phyloP scores from a whole-genome alignment of 64 coral and sea anemone species.

The Pocillopora verrucosa region DNA sequence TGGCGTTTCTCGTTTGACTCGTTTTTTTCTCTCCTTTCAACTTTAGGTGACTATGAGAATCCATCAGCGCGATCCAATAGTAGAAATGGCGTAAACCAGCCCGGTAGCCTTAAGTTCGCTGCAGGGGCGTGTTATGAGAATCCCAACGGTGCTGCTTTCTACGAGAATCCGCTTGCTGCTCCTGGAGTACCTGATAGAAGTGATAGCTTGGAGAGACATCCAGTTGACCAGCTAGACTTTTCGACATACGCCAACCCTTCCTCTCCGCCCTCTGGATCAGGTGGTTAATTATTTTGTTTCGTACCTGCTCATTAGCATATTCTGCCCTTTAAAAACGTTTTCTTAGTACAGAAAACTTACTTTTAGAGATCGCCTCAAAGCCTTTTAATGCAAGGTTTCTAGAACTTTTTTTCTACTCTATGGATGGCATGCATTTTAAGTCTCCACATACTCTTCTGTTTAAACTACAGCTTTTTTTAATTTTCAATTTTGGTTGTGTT shows the following conservation, averaged over 20 bases:
- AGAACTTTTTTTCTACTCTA: too few species aligned
- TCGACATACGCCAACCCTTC: constrained; percentile 8
- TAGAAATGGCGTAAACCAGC: constrained; percentile 5
- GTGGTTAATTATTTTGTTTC: neutral
- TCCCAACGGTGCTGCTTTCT: constrained; percentile 27
- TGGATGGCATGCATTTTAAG: too few species aligned
- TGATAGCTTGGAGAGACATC: constrained; percentile 41
- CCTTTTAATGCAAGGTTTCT: too few species aligned
- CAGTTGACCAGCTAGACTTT: neutral
- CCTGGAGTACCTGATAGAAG: constrained; percentile 17
- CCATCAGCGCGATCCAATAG: neutral
- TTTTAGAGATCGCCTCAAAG: too few species aligned
- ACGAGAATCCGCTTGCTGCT: constrained; percentile 41
- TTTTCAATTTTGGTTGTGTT: too few species aligned
- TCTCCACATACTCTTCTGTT: too few species aligned
- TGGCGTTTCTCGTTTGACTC: too few species aligned
- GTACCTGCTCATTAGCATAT: too few species aligned
- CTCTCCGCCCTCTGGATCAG: neutral
- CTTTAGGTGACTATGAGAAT: constrained; percentile 13
- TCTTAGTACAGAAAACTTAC: too few species aligned
- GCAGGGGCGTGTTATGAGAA: constrained; percentile 44
- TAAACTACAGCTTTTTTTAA: too few species aligned
- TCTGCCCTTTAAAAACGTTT: too few species aligned
- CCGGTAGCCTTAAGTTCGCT: constrained; percentile 36
- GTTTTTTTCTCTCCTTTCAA: neutral